Evolutionary conservation across 2,797 vertebrate species (phyloP), one percentile per base, ranked within the genome.

Genomic region (Emys orbicularis): DNA sequence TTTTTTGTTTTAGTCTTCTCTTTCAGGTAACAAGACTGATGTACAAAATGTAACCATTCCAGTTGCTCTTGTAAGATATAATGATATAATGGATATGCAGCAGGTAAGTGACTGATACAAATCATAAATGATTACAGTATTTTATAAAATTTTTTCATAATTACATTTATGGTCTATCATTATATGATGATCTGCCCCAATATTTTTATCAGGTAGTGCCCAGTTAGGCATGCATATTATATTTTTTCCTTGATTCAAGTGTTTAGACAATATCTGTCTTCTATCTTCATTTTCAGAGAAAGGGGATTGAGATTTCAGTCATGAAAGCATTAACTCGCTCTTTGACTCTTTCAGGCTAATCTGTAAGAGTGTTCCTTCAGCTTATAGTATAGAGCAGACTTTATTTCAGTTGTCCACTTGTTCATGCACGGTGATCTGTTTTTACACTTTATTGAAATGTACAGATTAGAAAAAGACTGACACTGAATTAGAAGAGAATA

Each of bases 11-110:
- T 94, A 99, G 99, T 83, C 94, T 92, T 93, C 93, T 91, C 98
- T 99, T 59, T 97, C 97, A 92, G 98, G 98, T 89, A 99, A 99
- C 96, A 96, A 97, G 83, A 98, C 99, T 0, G 98, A 98, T 85
- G 98, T 98, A 93, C 90, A 95, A 81, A 98, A 99, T 94, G 89
- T 99, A 83, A 98, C 97, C 54, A 99, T 99, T 97, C 98, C 99
- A 79, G 61, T 99, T 97, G 99, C 98, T 56, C 98, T 99, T 95
- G 98, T 99, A 98, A 99, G 97, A 94, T 97, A 98, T 44, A 97
- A 44, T 93, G 99, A 99, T 96, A 94, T 99, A 83, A 77, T 98
- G 95, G 98, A 99, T 87, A 98, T 99, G 92, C 97, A 98, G 49
- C 88, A 98, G 98, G 99, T 99, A 98, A 97, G 95, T 97, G 90